Percentiles rank a stretch among this genome's conserved stretches.
These are phyloP conservation scores for Acleris emargana DNA, from an alignment of 2,888 invertebrate species.

Conservation along the genomic window DNA sequence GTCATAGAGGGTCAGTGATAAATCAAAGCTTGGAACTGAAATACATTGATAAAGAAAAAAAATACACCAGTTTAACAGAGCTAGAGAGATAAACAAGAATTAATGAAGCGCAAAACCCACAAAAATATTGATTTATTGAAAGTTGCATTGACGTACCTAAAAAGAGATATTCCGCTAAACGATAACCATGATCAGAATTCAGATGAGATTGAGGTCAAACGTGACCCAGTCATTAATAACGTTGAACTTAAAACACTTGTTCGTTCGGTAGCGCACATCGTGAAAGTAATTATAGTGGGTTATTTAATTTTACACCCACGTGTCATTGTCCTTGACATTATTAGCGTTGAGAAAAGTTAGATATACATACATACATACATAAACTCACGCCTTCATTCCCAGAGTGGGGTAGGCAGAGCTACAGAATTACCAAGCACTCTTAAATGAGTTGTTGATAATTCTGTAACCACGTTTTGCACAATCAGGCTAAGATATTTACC, in stretches of 20 bases:
- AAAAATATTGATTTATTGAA: not conserved
- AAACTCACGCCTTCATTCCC: no score
- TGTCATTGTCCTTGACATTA: slow-evolving; percentile 12
- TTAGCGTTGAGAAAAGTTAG: not conserved
- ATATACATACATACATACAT: no score
- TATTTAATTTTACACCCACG: not conserved
- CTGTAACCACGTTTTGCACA: no score
- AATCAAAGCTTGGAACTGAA: no score
- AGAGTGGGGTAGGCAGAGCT: no score
- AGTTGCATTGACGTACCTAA: not conserved
- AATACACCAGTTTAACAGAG: no score
- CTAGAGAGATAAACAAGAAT: no score
- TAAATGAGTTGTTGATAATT: no score
- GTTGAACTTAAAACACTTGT: not conserved
- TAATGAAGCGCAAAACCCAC: not conserved
- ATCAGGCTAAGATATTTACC: no score
- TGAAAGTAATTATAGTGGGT: slow-evolving; percentile 8
- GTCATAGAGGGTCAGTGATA: no score
- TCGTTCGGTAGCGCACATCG: slow-evolving; percentile 13
- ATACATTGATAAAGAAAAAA: no score
- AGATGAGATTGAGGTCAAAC: slow-evolving; percentile 6
- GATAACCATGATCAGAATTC: not conserved
- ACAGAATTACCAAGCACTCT: no score
- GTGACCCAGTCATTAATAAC: slow-evolving; percentile 7
- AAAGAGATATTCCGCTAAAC: not conserved